A percentile compares a stretch with the other conserved stretches of the same genome.
These are phyloP conservation scores for Tethea ocularis DNA, from an alignment of 2,888 invertebrate species.

Conservation along the genomic window DNA sequence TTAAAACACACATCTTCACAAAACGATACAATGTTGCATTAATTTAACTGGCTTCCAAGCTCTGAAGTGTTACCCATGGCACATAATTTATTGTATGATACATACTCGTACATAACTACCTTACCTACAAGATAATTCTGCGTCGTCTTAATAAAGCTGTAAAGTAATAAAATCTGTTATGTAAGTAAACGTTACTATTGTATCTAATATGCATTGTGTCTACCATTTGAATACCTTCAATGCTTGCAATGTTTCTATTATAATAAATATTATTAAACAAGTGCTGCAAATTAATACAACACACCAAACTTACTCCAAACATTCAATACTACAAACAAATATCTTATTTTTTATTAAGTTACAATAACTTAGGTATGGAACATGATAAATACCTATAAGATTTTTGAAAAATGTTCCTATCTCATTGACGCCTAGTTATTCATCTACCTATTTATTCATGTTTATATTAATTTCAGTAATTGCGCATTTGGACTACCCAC, in stretches of 20 bases:
- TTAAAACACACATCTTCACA: slow-evolving; percentile 21
- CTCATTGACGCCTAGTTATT: no score
- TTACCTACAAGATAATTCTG: no score
- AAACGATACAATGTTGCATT: slow-evolving; percentile 26
- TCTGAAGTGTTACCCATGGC: no score
- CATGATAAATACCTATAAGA: slow-evolving; percentile 2
- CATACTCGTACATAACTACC: no score
- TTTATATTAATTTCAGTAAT: not conserved
- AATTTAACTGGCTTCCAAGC: slow-evolving; percentile 37
- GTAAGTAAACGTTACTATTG: no score
- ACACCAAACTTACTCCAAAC: not conserved
- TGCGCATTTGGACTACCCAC: not conserved
- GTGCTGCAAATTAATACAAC: not conserved
- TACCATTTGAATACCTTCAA: no score
- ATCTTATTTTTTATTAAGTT: slow-evolving; percentile 2
- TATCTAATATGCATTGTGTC: no score
- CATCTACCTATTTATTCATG: no score
- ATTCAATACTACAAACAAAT: not conserved
- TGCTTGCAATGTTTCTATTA: not conserved
- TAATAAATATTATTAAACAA: not conserved
- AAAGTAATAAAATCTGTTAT: not conserved
- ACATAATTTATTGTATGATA: no score
- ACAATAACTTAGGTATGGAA: slow-evolving; percentile 5
- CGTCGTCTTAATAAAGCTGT: no score
- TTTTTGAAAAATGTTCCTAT: not conserved